phyloP scores from a whole-genome alignment of 2,113 vertebrate species.

The Calidris pugnax region DNA sequence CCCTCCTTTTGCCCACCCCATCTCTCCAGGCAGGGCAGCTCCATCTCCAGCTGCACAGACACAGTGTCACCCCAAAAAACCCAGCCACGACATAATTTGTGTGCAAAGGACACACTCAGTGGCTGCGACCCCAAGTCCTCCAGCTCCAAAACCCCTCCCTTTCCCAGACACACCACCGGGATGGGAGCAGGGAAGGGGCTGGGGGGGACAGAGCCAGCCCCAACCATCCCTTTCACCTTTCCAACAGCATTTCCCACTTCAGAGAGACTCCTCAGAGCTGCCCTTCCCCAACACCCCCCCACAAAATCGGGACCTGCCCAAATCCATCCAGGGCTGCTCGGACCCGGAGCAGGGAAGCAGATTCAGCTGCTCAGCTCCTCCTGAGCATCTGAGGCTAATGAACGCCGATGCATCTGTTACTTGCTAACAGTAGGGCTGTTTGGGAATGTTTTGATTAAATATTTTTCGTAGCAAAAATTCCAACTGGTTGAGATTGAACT shows the following conservation, averaged over 20 bases:
- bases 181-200: background rate
- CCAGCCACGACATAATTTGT: fast-evolving
- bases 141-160: background rate
- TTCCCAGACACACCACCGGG: background rate
- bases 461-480: background rate
- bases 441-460: slow-evolving; percentile 14
- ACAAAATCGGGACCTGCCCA: fast-evolving
- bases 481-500: background rate
- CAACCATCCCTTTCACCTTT: background rate
- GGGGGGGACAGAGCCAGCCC: background rate
- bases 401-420: background rate
- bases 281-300: background rate
- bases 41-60: fast-evolving
- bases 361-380: background rate
- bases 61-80: background rate
- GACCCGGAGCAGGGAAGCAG: background rate
- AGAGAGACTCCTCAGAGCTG: fast-evolving
- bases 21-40: fast-evolving
- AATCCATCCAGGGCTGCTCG: fast-evolving
- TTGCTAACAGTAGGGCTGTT: background rate
- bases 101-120: fast-evolving
- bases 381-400: background rate
- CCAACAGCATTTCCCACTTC: fast-evolving
- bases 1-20: fast-evolving
- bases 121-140: background rate